Evolutionary conservation across 2,888 invertebrate species (phyloP), one percentile per base, ranked within the genome.

Genomic region (Autographa pulchrina): DNA sequence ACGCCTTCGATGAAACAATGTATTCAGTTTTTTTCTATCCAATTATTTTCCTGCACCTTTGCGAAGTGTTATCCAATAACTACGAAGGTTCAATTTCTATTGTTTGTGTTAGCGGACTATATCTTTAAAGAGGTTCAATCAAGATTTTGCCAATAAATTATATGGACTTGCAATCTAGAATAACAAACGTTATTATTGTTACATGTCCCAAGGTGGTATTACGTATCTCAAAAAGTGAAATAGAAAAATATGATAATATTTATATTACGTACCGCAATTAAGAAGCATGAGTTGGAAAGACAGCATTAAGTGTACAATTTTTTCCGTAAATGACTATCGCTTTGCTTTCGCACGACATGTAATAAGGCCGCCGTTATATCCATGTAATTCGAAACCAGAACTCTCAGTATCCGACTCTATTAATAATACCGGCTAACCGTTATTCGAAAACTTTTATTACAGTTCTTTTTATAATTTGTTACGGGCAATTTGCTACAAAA

Each of bases 31-130:
- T 56, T 56, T 56, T 56, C 62, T n/a, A 32, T 38, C 8, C 58
- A 65, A 69, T 78, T 74, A 65, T 70, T 52, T 70, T 32, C 14
- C 56, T 63, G 20, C 52, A 59, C 25, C 32, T 18, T 56, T 1
- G 14, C 35, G 20, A 79, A 77, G 75, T 48, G 59, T 68, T 75
- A 67, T 79, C 75, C 80, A 67, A 68, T 79, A 77, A 70, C 35
- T 69, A 32, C 62, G 56, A 52, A 11, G 25, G n/a, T 41, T 52
- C 18, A 38, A 62, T 66, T 74, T 59, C 32, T 62, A 59, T 65
- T 54, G 64, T 74, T 48, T 31, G 32, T 16, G 25, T 9, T 56
- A 65, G 43, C 68, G 65, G 35, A 35, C 59, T 60, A 54, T 14
- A 60, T 62, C 31, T 9, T 20, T 31, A 64, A 65, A 78, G 60